Evolutionary conservation across 2,113 vertebrate genomes (phyloP).

Genomic region (Ceyx melanurus): DNA sequence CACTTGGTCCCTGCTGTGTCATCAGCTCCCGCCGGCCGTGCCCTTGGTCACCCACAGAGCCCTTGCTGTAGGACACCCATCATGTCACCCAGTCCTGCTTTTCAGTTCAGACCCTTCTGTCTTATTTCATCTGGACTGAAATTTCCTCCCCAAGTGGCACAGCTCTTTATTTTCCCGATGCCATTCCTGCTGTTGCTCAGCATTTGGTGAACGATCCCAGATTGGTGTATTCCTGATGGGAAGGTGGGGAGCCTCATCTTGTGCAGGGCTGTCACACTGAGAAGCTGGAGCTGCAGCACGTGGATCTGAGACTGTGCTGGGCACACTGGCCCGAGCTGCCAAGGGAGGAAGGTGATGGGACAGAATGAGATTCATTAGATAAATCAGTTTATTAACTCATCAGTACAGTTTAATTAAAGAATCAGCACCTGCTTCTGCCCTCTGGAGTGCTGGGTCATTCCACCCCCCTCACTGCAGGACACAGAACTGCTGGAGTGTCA

Average conservation of each 20-base stretch:
- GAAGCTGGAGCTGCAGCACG: background rate
- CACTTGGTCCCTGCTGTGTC: background rate
- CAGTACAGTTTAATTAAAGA: too few species aligned
- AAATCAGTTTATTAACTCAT: background rate
- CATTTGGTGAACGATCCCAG: background rate
- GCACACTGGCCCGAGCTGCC: too few species aligned
- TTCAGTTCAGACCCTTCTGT: background rate
- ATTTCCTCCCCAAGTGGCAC: too few species aligned
- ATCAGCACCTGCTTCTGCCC: rapidly evolving
- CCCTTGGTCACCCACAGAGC: background rate
- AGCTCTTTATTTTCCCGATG: background rate
- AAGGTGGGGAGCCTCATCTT: too few species aligned
- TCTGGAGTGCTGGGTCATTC: background rate
- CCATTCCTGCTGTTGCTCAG: background rate
- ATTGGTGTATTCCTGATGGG: too few species aligned
- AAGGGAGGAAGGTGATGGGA: too few species aligned
- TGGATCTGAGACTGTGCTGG: too few species aligned
- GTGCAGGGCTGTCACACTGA: rapidly evolving
- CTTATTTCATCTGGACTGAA: background rate
- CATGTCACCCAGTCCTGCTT: background rate
- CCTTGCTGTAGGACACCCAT: rapidly evolving
- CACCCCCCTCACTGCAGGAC: background rate
- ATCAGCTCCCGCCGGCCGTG: background rate
- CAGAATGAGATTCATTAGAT: too few species aligned
- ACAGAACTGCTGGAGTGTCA: background rate